Conservation (phyloP, 1,140 invertebrate species). For the Cyclargus thomasi region DNA sequence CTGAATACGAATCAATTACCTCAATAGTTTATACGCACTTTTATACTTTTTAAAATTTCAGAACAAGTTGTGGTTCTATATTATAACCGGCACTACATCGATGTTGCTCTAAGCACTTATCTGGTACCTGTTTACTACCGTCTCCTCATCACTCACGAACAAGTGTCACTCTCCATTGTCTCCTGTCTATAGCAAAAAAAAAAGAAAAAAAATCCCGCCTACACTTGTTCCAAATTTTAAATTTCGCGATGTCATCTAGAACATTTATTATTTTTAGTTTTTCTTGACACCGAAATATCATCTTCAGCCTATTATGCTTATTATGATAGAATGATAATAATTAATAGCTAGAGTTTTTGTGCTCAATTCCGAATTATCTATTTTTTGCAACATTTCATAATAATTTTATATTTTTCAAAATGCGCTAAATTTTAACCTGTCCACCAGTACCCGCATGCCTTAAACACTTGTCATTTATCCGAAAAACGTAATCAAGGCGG, state of each 20-base stretch:
- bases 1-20: too few relatives aligned
- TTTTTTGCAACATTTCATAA: neutral
- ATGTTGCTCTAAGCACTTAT: constrained; percentile 41
- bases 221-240: constrained; percentile 1
- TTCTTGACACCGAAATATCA: neutral
- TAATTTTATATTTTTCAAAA: neutral
- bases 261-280: neutral
- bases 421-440: neutral
- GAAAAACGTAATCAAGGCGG: neutral
- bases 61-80: neutral
- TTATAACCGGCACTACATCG: neutral
- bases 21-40: too few relatives aligned
- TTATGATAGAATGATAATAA: neutral
- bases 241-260: constrained; percentile 21
- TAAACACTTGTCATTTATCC: constrained; percentile 2
- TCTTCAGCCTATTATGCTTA: neutral
- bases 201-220: neutral
- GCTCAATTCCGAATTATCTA: too few relatives aligned
- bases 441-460: neutral
- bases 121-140: constrained; percentile 55
- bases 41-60: neutral
- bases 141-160: constrained; percentile 49
- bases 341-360: too few relatives aligned
- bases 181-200: too few relatives aligned
- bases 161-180: constrained; percentile 37